Evolutionary conservation across 2,113 vertebrate species (phyloP), one percentile per base, ranked within the genome.

Genomic region (Daubentonia madagascariensis): DNA sequence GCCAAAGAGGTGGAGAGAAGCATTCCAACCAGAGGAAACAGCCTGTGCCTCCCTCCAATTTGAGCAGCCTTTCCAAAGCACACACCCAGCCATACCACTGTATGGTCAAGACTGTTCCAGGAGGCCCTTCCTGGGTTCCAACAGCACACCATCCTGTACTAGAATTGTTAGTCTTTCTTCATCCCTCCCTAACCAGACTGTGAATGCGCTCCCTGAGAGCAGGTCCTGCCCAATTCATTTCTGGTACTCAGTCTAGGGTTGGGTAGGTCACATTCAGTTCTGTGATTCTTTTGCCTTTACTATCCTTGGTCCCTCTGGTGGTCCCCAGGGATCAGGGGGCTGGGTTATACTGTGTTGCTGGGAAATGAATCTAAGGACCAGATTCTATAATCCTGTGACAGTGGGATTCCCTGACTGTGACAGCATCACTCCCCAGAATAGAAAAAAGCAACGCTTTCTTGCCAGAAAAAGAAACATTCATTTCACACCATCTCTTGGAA

Each of bases 401-500:
- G 89, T 83, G 86, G 95, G 76, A 97, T 97, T 93, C 92, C 95
- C 81, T 96, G 68, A 57, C 75, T 97, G 8, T 96, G 86, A 97
- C n/a, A 92, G 50, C 67, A 83, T 88, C 23, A n/a, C 5, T 76
- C 50, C 97, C 57, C 63, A 94, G 89, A 96, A 96, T 85, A 97
- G 97, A 97, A 95, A 59, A 76, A 88, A 97, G 85, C 40, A 89
- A 94, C n/a, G n/a, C 78, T 96, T 95, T 94, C 92, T 96, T 68
- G 40, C 68, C 92, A 97, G 79, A 94, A 98, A 97, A 98, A 96
- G 92, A 96, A 96, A 89, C 73, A 86, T 68, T 97, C 61, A 76
- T 96, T 90, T 96, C 83, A 95, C 32, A 97, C 87, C 37, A 88
- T 92, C 63, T 95, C 63, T 95, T 97, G 68, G 79, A 97, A 97